These are phyloP conservation scores for Drosophila infuscata DNA, from an alignment of 2,888 invertebrate species.

Conservation along the genomic window DNA sequence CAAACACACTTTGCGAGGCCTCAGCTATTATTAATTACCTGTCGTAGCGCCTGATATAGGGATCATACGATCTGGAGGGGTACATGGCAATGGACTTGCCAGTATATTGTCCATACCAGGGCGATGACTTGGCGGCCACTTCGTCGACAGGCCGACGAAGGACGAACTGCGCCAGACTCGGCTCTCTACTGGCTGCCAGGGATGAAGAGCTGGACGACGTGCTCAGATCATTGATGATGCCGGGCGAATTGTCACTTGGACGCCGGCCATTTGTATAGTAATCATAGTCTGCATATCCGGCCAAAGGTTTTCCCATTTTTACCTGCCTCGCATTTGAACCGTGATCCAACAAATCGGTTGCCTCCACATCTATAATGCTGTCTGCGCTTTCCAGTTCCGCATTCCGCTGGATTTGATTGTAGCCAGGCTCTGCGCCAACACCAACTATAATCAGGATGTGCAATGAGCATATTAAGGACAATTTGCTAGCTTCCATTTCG, in stretches of 20 bases:
- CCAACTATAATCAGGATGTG: constrained; percentile 19
- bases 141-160: constrained; percentile 38
- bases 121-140: constrained; percentile 49
- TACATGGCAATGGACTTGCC: constrained; percentile 72
- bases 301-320: constrained; percentile 67
- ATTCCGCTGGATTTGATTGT: constrained; percentile 33
- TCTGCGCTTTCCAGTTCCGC: constrained; percentile 50
- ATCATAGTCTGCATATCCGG: constrained; percentile 86
- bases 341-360: constrained; percentile 49
- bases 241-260: constrained; percentile 84
- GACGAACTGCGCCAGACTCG: not conserved
- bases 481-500: constrained; percentile 28
- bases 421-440: constrained; percentile 38
- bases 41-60: constrained; percentile 84
- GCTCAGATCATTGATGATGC: constrained; percentile 51
- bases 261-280: constrained; percentile 70
- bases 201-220: constrained; percentile 29
- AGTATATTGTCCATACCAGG: constrained; percentile 63
- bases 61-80: constrained; percentile 84
- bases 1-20: not conserved
- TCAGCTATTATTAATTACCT: constrained; percentile 53
- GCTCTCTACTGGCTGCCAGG: constrained; percentile 16
- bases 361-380: constrained; percentile 62
- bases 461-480: constrained; percentile 10
- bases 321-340: constrained; percentile 42